Conservation (phyloP, 2,113 vertebrate genomes). For the Barnardius zonarius region DNA sequence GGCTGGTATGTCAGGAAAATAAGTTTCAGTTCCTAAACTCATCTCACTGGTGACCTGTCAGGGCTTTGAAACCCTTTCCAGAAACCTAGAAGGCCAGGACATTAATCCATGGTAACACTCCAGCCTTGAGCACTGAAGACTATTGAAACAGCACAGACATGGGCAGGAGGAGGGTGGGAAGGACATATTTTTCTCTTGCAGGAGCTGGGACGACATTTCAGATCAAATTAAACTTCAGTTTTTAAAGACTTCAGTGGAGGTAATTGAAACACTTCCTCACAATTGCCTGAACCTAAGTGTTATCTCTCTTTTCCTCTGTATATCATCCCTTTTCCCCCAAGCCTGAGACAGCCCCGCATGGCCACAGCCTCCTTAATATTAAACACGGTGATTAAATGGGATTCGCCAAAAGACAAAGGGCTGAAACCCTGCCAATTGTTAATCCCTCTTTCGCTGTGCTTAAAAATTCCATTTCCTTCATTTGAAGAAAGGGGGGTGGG, state of each 20-base stretch:
- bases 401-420: slow-evolving; percentile 74
- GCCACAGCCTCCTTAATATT: slow-evolving; percentile 72
- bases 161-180: not conserved
- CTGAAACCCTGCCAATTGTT: slow-evolving; percentile 68
- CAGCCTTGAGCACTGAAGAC: not conserved
- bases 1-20: slow-evolving; percentile 39
- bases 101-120: slow-evolving; percentile 39
- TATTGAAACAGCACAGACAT: not conserved
- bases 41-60: slow-evolving; percentile 28
- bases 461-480: slow-evolving; percentile 77
- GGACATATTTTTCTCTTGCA: slow-evolving; percentile 45
- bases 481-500: slow-evolving; percentile 49
- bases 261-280: slow-evolving; percentile 70
- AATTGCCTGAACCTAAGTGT: slow-evolving; percentile 61
- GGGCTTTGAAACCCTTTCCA: slow-evolving; percentile 18
- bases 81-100: slow-evolving; percentile 33
- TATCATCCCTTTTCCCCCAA: slow-evolving; percentile 56
- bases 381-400: slow-evolving; percentile 71
- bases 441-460: slow-evolving; percentile 69
- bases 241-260: slow-evolving; percentile 63
- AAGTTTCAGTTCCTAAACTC: slow-evolving; percentile 54
- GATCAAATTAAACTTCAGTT: slow-evolving; percentile 66
- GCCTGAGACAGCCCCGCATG: not conserved
- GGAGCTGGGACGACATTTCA: slow-evolving; percentile 48
- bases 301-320: slow-evolving; percentile 63